Conservation (phyloP, 2,888 invertebrate species). For the Noctuana brunneofusca region DNA sequence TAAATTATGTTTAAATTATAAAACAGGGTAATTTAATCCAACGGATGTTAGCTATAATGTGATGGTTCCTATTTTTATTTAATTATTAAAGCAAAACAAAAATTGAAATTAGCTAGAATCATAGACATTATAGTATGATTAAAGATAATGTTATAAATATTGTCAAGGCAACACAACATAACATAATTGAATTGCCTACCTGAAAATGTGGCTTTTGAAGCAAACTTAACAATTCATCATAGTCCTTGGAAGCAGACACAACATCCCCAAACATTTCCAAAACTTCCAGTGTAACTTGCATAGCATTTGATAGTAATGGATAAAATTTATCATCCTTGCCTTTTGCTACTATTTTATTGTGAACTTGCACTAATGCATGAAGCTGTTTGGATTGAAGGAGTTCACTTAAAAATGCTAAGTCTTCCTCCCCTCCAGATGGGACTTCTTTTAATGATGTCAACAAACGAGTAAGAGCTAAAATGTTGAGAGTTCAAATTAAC, state of each 20-base stretch:
- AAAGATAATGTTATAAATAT: too few species aligned
- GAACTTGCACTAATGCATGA: slow-evolving; percentile 94
- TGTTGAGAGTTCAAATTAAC: background rate
- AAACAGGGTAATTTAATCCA: too few species aligned
- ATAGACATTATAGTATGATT: background rate
- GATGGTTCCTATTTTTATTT: too few species aligned
- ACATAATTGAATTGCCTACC: slow-evolving; percentile 77
- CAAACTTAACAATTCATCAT: slow-evolving; percentile 90
- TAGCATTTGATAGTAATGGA: slow-evolving; percentile 92
- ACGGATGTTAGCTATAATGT: too few species aligned
- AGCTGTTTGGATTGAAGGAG: slow-evolving; percentile 93
- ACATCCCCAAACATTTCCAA: slow-evolving; percentile 88
- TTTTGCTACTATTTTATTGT: slow-evolving; percentile 93
- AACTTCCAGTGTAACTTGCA: slow-evolving; percentile 92
- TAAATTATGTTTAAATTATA: background rate
- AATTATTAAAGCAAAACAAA: too few species aligned
- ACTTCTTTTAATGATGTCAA: slow-evolving; percentile 92
- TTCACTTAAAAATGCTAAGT: slow-evolving; percentile 92
- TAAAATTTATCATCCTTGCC: slow-evolving; percentile 93
- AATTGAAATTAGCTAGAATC: too few species aligned
- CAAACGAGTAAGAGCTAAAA: slow-evolving; percentile 89
- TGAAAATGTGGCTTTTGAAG: slow-evolving; percentile 94
- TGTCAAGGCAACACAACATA: too few species aligned
- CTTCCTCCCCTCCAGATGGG: slow-evolving; percentile 92
- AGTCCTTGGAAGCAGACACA: slow-evolving; percentile 87